phyloP scores from a whole-genome alignment of 2,797 vertebrate species.

The Clarias fuscus region DNA sequence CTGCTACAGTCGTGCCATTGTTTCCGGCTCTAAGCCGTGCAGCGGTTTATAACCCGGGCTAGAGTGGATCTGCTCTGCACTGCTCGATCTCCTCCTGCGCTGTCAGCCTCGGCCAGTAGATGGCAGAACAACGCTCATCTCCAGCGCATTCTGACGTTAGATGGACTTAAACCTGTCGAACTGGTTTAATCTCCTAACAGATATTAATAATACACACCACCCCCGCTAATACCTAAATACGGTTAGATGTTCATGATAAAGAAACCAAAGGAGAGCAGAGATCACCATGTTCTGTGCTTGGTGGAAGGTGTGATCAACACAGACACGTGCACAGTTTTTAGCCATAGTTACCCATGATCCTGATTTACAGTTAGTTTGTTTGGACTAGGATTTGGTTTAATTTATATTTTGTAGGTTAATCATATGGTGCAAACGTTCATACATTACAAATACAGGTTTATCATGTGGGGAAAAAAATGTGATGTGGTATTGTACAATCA shows the following conservation, averaged over 20 bases:
- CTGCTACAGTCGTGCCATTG: too few species aligned
- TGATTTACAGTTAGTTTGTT: neutral
- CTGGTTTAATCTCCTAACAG: neutral
- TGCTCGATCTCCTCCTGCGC: neutral
- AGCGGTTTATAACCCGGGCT: too few species aligned
- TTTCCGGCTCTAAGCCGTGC: too few species aligned
- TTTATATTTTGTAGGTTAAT: too few species aligned
- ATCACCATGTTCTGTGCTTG: neutral
- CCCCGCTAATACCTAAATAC: neutral
- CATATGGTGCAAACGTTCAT: too few species aligned
- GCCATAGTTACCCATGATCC: neutral
- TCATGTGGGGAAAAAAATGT: too few species aligned
- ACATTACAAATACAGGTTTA: too few species aligned
- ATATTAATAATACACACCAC: neutral
- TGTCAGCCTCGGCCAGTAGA: neutral
- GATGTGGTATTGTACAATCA: too few species aligned
- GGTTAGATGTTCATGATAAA: neutral
- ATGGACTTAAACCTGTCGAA: neutral
- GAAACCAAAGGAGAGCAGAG: neutral
- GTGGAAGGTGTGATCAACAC: neutral
- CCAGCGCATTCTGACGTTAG: neutral
- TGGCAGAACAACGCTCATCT: neutral
- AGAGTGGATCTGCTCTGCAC: too few species aligned
- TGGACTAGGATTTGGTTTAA: neutral
- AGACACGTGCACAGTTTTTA: neutral